Percentiles rank a stretch among this genome's conserved stretches.
Conservation (phyloP, 2,888 invertebrate genomes). For the Apeira syringaria region DNA sequence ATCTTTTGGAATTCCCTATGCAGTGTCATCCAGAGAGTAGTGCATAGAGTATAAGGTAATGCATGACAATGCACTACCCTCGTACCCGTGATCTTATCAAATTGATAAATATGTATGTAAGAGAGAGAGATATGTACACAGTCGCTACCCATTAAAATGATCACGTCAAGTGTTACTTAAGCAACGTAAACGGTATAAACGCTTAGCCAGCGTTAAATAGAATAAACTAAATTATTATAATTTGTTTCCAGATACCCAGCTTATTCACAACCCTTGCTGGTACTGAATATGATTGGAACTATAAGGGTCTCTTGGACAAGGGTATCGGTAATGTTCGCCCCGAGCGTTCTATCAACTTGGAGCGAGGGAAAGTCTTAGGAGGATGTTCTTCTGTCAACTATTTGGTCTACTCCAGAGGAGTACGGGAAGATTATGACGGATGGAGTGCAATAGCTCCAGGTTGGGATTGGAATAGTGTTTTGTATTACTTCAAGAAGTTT, state of each 20-base stretch:
- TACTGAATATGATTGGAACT: slow-evolving; percentile 52
- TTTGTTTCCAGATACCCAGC: slow-evolving; percentile 50
- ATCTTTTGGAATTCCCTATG: no score
- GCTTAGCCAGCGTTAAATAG: no score
- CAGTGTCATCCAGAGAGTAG: no score
- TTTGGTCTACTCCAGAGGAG: slow-evolving; percentile 51
- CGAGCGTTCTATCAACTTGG: slow-evolving; percentile 32
- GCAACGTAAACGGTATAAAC: no score
- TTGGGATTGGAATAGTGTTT: slow-evolving; percentile 52
- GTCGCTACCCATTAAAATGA: no score
- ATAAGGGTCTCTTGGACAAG: slow-evolving; percentile 37
- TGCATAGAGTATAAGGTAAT: no score
- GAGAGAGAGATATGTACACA: no score
- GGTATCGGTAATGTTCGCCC: slow-evolving; percentile 43
- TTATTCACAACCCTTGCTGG: slow-evolving; percentile 43
- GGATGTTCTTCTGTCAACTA: slow-evolving; percentile 54
- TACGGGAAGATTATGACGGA: slow-evolving; percentile 49
- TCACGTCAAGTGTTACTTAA: no score
- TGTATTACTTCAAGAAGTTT: slow-evolving; percentile 53
- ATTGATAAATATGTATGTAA: no score
- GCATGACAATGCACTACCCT: no score
- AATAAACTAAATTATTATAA: background rate
- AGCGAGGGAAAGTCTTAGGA: slow-evolving; percentile 55
- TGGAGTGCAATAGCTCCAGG: slow-evolving; percentile 51
- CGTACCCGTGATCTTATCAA: no score